phyloP scores from a whole-genome alignment of 2,797 vertebrate genomes.

The Onychomys arenicola region DNA sequence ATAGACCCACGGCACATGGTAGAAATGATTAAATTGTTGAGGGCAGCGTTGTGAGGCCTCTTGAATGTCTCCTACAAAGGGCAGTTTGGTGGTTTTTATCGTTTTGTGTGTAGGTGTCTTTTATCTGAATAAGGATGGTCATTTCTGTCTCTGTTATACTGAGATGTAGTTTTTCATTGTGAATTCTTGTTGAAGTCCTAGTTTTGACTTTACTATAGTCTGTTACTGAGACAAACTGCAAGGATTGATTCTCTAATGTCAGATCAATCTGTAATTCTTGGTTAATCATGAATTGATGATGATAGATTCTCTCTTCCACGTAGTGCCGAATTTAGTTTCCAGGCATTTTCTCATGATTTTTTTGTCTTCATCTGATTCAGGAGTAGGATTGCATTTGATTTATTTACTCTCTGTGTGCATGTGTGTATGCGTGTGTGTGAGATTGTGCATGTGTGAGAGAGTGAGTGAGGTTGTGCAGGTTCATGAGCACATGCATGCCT shows the following conservation, averaged over 20 bases:
- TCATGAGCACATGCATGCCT: background rate
- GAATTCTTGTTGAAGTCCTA: constrained; percentile 38
- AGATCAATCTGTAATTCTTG: constrained; percentile 58
- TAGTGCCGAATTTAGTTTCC: constrained; percentile 26
- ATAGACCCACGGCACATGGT: background rate
- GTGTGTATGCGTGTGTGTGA: too few species aligned
- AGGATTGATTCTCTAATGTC: constrained; percentile 64
- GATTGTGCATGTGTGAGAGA: too few species aligned
- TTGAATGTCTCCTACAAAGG: background rate
- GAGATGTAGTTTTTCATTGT: constrained; percentile 49
- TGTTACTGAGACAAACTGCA: constrained; percentile 36
- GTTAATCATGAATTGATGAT: constrained; percentile 50
- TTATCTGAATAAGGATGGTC: background rate
- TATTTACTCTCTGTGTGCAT: background rate
- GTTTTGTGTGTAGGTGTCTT: background rate
- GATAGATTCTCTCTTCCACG: constrained; percentile 36
- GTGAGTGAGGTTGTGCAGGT: background rate
- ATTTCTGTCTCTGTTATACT: constrained; percentile 17
- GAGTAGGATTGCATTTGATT: background rate
- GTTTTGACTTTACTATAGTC: constrained; percentile 1
- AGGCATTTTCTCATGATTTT: constrained; percentile 39
- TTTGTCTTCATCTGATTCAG: constrained; percentile 29
- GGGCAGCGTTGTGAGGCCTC: background rate
- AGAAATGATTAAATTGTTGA: background rate
- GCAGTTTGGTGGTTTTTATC: background rate